phyloP scores from a whole-genome alignment of 1,140 invertebrate species.

The Oncopeltus fasciatus region DNA sequence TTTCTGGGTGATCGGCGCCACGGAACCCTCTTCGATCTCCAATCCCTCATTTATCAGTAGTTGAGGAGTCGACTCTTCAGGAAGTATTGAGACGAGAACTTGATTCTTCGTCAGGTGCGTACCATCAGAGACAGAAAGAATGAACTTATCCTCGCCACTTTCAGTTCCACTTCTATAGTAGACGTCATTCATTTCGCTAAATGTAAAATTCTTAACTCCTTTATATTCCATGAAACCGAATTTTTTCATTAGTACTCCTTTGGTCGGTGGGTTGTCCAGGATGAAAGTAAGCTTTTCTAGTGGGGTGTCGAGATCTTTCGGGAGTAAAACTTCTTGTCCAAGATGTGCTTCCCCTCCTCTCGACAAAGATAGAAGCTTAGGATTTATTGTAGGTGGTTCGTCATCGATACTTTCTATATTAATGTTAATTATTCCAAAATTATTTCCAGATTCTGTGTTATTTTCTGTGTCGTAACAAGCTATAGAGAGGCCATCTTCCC shows the following conservation, averaged over 20 bases:
- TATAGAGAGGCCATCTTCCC: constrained; percentile 9
- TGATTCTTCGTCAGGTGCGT: background rate
- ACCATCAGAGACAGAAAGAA: background rate
- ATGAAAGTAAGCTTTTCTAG: background rate
- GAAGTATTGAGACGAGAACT: background rate
- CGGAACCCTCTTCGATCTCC: background rate
- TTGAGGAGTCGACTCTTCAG: background rate
- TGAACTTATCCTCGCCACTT: background rate
- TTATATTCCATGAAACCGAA: background rate
- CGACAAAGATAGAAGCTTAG: background rate
- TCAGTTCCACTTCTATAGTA: background rate
- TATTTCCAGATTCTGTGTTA: background rate
- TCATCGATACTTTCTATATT: constrained; percentile 7
- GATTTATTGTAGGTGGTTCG: constrained; percentile 4
- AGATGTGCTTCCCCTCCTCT: background rate
- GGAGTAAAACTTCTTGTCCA: background rate
- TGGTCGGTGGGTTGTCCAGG: background rate
- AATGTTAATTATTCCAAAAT: background rate
- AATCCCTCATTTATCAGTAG: constrained; percentile 6
- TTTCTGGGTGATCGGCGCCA: background rate
- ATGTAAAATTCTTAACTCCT: background rate
- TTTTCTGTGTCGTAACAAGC: constrained; percentile 10
- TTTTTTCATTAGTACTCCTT: constrained; percentile 6
- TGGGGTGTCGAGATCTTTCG: constrained; percentile 5
- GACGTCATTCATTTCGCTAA: background rate